Conservation (phyloP, 2,888 invertebrate genomes). For the Escarpia spicata region DNA sequence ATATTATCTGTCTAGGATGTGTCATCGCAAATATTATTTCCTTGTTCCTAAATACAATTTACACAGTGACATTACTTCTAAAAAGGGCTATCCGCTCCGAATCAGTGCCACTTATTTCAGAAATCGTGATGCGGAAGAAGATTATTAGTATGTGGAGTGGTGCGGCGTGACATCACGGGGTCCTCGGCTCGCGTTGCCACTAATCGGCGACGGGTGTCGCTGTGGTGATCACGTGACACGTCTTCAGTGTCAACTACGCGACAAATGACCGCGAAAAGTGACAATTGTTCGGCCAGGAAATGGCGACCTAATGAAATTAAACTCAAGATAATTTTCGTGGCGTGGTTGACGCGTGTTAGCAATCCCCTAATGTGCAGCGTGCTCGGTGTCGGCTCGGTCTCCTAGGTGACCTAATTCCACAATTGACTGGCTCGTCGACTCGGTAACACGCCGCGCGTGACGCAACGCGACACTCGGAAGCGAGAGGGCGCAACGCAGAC, state of each 20-base stretch:
- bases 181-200: background rate
- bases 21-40: background rate
- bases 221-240: background rate
- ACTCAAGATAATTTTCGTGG: background rate
- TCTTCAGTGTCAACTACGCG: background rate
- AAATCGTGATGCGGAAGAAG: background rate
- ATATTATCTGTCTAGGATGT: background rate
- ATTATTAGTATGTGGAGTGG: background rate
- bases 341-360: conserved; percentile 11
- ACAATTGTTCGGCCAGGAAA: background rate
- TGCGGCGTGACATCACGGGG: background rate
- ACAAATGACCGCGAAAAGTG: conserved; percentile 1
- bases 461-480: background rate
- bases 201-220: background rate
- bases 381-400: background rate
- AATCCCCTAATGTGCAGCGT: background rate
- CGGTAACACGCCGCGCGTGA: background rate
- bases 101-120: background rate
- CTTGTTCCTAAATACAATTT: background rate
- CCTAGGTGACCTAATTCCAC: conserved; percentile 11
- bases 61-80: background rate
- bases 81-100: background rate
- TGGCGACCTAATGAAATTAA: background rate
- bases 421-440: conserved; percentile 5
- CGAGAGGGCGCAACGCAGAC: background rate